Evolutionary conservation across 2,888 invertebrate genomes (phyloP).

Genomic region (Hermaeophaga mercurialis): DNA sequence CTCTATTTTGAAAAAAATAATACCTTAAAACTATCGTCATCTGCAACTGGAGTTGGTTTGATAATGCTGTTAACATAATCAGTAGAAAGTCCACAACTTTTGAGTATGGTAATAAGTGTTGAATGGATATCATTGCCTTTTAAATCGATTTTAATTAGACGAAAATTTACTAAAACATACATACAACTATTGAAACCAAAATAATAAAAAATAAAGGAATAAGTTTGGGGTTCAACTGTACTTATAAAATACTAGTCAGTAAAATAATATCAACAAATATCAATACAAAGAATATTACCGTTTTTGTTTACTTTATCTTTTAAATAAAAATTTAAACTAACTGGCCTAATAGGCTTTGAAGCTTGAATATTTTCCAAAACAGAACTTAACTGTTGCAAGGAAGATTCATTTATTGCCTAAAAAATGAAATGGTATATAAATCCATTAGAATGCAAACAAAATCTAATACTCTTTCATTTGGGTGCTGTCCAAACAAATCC

Average conservation of each 20-base stretch:
- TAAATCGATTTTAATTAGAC: conserved; percentile 74
- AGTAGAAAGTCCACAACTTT: conserved; percentile 84
- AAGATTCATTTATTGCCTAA: conserved; percentile 86
- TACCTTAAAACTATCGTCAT: conserved; percentile 14
- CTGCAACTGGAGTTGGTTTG: conserved; percentile 36
- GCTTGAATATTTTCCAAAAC: conserved; percentile 79
- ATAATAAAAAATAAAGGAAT: too few species aligned
- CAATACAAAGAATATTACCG: conserved; percentile 32
- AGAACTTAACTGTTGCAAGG: conserved; percentile 84
- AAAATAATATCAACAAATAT: neutral
- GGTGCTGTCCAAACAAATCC: conserved; percentile 91
- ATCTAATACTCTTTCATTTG: conserved; percentile 82
- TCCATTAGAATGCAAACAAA: too few species aligned
- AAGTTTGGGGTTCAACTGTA: too few species aligned
- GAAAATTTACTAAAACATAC: conserved; percentile 71
- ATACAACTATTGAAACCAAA: too few species aligned
- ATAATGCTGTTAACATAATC: conserved; percentile 81
- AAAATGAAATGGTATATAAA: too few species aligned
- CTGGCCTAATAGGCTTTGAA: conserved; percentile 64
- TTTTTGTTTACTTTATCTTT: conserved; percentile 60
- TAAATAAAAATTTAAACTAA: conserved; percentile 80
- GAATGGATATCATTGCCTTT: conserved; percentile 72
- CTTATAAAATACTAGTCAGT: too few species aligned
- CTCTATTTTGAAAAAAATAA: too few species aligned
- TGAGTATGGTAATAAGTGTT: conserved; percentile 76